These are phyloP conservation scores for Noctua fimbriata DNA, from an alignment of 2,888 invertebrate genomes.

Conservation along the genomic window DNA sequence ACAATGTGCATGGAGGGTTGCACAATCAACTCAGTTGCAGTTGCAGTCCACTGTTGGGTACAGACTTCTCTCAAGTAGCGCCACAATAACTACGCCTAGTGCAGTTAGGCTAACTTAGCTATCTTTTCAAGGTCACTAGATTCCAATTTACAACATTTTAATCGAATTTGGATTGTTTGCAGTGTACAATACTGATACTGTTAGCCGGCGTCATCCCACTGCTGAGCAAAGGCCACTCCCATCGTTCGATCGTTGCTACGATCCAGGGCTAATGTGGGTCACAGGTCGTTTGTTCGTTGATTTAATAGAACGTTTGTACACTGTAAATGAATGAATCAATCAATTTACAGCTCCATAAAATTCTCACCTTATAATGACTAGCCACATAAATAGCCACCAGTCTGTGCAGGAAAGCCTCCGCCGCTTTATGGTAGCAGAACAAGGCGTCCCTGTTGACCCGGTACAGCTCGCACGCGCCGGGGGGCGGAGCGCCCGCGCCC, in stretches of 20 bases:
- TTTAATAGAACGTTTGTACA: too few relatives aligned
- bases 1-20: neutral
- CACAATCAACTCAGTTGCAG: neutral
- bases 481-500: constrained; percentile 96
- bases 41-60: neutral
- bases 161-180: neutral
- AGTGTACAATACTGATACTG: too few relatives aligned
- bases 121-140: neutral
- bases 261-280: too few relatives aligned
- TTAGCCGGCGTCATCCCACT: too few relatives aligned
- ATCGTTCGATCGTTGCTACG: too few relatives aligned
- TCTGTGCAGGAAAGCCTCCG: constrained; percentile 97
- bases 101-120: neutral
- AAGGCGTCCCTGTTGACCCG: constrained; percentile 96
- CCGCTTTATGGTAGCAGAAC: constrained; percentile 98
- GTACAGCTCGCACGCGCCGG: constrained; percentile 96
- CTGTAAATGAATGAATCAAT: too few relatives aligned
- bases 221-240: too few relatives aligned
- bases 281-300: too few relatives aligned
- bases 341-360: neutral
- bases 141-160: neutral
- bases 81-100: neutral
- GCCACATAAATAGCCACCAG: constrained; percentile 98
- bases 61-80: neutral
- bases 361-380: constrained; percentile 97